Percentiles rank a stretch among this genome's conserved stretches.
Conservation (phyloP, 37 sponge, comb jelly and placozoan genomes). For the Cliona cf. orientalis region DNA sequence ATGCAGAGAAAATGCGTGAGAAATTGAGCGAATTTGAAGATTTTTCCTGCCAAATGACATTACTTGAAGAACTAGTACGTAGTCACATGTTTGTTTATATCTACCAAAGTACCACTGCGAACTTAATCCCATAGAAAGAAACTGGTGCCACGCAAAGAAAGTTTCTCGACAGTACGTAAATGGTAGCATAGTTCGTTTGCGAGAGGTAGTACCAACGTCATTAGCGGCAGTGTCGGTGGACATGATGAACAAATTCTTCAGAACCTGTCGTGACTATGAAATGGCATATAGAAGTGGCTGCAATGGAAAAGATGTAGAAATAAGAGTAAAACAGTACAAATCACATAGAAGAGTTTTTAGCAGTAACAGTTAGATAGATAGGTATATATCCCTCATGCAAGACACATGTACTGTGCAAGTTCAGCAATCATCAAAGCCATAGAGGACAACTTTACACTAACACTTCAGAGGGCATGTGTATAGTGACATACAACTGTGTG, state of each 20-base stretch:
- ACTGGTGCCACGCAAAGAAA: slow-evolving; percentile 44
- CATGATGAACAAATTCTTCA: slow-evolving; percentile 22
- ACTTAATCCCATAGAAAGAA: slow-evolving; percentile 38
- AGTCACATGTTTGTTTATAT: slow-evolving; percentile 24
- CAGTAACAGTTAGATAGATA: too few species aligned
- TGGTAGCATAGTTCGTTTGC: slow-evolving; percentile 45
- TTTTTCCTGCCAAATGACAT: slow-evolving; percentile 7
- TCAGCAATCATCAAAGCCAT: too few species aligned
- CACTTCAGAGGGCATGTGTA: too few species aligned
- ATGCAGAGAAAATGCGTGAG: slow-evolving; percentile 6
- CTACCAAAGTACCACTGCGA: slow-evolving; percentile 65
- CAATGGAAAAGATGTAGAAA: slow-evolving; percentile 8
- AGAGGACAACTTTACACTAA: too few species aligned
- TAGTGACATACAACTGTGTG: too few species aligned
- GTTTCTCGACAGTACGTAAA: slow-evolving; percentile 22
- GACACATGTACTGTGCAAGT: too few species aligned
- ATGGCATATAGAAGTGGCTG: slow-evolving; percentile 10
- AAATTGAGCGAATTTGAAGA: slow-evolving; percentile 15
- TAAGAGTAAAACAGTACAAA: slow-evolving; percentile 12
- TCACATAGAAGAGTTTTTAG: slow-evolving; percentile 28
- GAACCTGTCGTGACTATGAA: slow-evolving; percentile 18
- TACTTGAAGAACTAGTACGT: slow-evolving; percentile 1
- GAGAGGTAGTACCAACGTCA: slow-evolving; percentile 10
- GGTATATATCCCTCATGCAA: too few species aligned
- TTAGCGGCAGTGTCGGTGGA: not conserved